Evolutionary conservation across 2,888 invertebrate genomes (phyloP).

Genomic region (Tetragonula carbonaria): DNA sequence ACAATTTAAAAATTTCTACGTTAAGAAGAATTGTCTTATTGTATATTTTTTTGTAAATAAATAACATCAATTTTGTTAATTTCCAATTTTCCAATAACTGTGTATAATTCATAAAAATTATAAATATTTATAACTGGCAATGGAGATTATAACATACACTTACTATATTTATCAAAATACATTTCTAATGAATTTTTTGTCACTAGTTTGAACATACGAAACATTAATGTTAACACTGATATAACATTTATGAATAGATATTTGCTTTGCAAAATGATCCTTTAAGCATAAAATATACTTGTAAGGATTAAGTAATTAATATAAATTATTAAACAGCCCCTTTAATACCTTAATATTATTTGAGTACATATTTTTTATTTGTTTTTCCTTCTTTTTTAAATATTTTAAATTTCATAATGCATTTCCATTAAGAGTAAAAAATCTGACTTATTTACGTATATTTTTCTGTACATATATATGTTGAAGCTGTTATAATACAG

Average conservation of each 20-base stretch:
- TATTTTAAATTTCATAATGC: conserved; percentile 46
- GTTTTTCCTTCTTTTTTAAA: conserved; percentile 34
- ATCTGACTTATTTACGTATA: conserved; percentile 68
- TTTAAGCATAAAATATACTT: conserved; percentile 45
- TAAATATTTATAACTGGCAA: conserved; percentile 37
- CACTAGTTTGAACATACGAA: conserved; percentile 33
- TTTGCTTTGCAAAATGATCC: conserved; percentile 35
- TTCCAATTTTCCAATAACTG: conserved; percentile 28
- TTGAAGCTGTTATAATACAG: conserved; percentile 56
- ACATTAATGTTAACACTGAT: conserved; percentile 37
- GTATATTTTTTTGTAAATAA: conserved; percentile 38
- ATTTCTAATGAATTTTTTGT: conserved; percentile 34
- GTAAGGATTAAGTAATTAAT: conserved; percentile 33
- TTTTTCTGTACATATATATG: conserved; percentile 73
- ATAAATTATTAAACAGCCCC: conserved; percentile 29
- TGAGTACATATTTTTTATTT: conserved; percentile 41
- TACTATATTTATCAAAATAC: conserved; percentile 48
- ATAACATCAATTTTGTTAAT: conserved; percentile 56
- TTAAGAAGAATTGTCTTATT: conserved; percentile 28
- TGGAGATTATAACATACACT: conserved; percentile 37
- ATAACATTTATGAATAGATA: conserved; percentile 29
- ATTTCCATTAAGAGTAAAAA: conserved; percentile 72
- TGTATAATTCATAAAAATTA: conserved; percentile 33
- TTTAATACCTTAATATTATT: conserved; percentile 34
- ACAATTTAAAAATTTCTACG: conserved; percentile 13